Evolutionary conservation across 2,113 vertebrate genomes (phyloP).

Genomic region (Cardinalis cardinalis): DNA sequence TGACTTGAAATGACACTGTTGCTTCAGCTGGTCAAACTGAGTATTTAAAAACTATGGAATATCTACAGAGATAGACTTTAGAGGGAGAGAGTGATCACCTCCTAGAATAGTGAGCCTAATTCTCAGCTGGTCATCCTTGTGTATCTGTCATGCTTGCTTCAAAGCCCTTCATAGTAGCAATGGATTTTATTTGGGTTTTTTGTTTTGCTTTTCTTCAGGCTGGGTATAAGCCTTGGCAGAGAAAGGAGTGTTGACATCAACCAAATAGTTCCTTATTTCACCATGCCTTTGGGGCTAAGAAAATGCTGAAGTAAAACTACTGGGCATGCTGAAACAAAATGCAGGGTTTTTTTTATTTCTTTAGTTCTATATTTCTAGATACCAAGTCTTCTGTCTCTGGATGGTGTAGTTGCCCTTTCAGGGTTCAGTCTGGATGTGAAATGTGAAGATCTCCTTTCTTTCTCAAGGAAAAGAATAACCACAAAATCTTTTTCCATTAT

Average conservation of each 20-base stretch:
- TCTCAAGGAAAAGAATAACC: neutral
- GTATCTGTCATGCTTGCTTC: neutral
- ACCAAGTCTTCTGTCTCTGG: neutral
- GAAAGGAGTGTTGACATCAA: neutral
- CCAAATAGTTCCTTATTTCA: neutral
- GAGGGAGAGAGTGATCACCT: neutral
- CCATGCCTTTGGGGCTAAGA: neutral
- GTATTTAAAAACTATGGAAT: neutral
- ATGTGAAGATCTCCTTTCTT: neutral
- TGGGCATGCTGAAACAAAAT: neutral
- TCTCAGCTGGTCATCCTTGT: neutral
- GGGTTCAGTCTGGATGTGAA: neutral
- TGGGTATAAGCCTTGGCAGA: neutral
- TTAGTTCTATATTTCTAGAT: neutral
- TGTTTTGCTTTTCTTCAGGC: neutral
- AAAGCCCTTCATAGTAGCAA: neutral
- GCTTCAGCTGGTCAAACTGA: slow-evolving; percentile 34
- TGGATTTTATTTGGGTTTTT: neutral
- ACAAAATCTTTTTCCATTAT: neutral
- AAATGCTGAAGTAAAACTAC: neutral
- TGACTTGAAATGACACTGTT: slow-evolving; percentile 48
- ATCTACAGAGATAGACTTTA: neutral
- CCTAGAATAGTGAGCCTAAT: neutral
- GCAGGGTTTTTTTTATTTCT: fast-evolving
- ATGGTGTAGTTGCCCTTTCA: neutral